Conservation (phyloP, 2,888 invertebrate genomes). For the Drosophila subsilvestris region DNA sequence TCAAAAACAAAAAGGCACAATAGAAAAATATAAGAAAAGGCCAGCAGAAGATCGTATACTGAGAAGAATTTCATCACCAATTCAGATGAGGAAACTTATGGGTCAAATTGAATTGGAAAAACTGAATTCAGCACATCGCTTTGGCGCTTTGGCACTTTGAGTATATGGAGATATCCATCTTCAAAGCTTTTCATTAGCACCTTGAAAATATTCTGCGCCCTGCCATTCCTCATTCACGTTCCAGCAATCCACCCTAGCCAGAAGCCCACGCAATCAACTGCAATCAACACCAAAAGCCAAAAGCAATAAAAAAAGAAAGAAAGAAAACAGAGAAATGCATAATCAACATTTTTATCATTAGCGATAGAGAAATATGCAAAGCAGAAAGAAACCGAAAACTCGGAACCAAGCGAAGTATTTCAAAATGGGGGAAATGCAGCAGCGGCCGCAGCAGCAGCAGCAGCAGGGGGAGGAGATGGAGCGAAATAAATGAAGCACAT, state of each 20-base stretch:
- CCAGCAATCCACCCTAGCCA: not conserved
- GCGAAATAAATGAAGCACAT: constrained; percentile 78
- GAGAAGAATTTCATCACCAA: not conserved
- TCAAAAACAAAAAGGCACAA: not conserved
- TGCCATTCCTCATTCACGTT: not conserved
- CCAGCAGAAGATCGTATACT: not conserved
- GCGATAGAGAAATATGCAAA: constrained; percentile 67
- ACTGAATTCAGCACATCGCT: not conserved
- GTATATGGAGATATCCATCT: no score
- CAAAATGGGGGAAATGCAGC: constrained; percentile 18
- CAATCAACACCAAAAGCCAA: constrained; percentile 71
- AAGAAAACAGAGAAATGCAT: constrained; percentile 55
- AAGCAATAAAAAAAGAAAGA: constrained; percentile 62
- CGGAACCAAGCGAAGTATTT: constrained; percentile 44
- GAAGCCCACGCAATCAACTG: constrained; percentile 64
- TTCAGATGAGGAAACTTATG: not conserved
- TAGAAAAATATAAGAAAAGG: no score
- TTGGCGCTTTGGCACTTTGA: not conserved
- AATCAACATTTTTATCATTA: constrained; percentile 75
- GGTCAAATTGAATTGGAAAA: not conserved
- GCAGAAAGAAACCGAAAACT: constrained; percentile 19
- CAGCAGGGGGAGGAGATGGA: constrained; percentile 6
- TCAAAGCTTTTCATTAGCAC: not conserved
- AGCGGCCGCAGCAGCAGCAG: constrained; percentile 12
- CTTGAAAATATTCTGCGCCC: not conserved